Evolutionary conservation across 2,888 invertebrate genomes (phyloP), one percentile per base, ranked within the genome.

Genomic region (Melinaea marsaeus): DNA sequence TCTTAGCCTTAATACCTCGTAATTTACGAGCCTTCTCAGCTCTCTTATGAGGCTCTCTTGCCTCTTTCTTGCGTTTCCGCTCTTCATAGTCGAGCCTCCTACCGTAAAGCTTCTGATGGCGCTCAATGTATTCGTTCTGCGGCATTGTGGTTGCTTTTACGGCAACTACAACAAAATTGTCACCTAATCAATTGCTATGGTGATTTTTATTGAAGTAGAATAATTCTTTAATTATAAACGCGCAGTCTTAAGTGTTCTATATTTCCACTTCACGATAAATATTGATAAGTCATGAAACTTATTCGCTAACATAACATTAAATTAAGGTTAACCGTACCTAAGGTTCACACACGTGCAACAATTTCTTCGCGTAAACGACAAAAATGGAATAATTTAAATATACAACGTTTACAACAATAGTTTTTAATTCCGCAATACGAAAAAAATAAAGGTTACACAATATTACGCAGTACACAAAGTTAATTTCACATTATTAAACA

Each of bases 71-170:
- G 46, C 99, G 92, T 86, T 97, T 97, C 67, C 97, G 93, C 85
- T 99, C 99, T 88, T 99, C 98, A 94, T 99, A 97, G 92, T 99
- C 99, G 68, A 99, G 93, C 69, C 99, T 94, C 76, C 98, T 94
- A 79, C 99, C 99, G 92, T 98, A 95, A 47, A 99, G 94, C 87
- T 99, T 99, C 81, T 96, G 95, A 86, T 98, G 98, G 70, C 99
- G 94, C 79, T 99, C 99, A 90, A 99, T 99, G 86, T 99, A 98
- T 90, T 99, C 99, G 94, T 99, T 99, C 93, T 99, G 99, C 82
- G 98, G 98, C 98, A 98, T 98, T 86, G 81, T 92, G 88, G 87
- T 85, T 88, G 89, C 85, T 90, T 85, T 83, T 77, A 82, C 90
- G 88, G 88, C 88, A 86, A 90, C 89, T 90, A 90, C 86, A 90